phyloP scores from a whole-genome alignment of 1,140 invertebrate genomes.

The Megalopta genalis region DNA sequence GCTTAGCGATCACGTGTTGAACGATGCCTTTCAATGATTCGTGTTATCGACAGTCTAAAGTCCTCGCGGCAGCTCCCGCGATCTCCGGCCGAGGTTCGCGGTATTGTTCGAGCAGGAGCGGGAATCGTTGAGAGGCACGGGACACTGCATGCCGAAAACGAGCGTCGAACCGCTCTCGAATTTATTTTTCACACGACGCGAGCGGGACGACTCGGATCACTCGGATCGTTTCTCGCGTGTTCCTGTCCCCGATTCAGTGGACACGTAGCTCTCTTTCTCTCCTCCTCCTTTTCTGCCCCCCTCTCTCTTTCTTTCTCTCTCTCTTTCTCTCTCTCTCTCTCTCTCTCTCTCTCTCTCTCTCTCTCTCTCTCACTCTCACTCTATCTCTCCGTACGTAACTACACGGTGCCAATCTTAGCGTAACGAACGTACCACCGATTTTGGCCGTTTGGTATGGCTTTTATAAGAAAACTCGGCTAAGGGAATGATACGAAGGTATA shows the following conservation, averaged over 20 bases:
- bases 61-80: neutral
- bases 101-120: too few relatives aligned
- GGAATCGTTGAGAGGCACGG: neutral
- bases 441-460: conserved; percentile 56
- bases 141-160: neutral
- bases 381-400: conserved; percentile 53
- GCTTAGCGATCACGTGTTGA: neutral
- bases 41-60: neutral
- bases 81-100: neutral
- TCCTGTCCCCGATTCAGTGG: neutral
- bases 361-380: too few relatives aligned
- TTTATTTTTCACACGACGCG: conserved; percentile 66
- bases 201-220: conserved; percentile 2
- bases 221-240: conserved; percentile 43
- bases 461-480: conserved; percentile 50
- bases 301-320: neutral
- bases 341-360: too few relatives aligned
- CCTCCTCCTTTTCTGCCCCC: too few relatives aligned
- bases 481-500: neutral
- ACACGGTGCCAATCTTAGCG: conserved; percentile 65
- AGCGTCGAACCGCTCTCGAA: conserved; percentile 29
- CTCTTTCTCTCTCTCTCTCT: too few relatives aligned
- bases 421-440: conserved; percentile 54
- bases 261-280: conserved; percentile 4
- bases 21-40: conserved; percentile 3